Conservation (phyloP, 2,797 vertebrate genomes). For the Enteromius fasciolatus region DNA sequence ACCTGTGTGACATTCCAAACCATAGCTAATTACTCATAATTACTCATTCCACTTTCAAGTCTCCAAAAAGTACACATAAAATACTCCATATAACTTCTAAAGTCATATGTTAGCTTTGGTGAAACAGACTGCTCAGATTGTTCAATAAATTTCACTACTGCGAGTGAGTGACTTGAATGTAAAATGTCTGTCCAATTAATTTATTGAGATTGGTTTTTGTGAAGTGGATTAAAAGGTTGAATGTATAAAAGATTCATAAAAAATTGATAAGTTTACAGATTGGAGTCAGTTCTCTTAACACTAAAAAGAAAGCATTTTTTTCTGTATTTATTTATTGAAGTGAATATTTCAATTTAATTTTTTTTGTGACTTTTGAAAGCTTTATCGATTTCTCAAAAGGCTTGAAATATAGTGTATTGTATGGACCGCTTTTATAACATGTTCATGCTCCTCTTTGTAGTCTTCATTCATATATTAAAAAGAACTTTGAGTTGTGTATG, state of each 20-base stretch:
- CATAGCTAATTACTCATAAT: not conserved
- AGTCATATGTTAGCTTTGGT: not conserved
- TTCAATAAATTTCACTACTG: not conserved
- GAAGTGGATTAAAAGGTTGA: not conserved
- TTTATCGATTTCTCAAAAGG: not conserved
- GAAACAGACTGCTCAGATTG: not conserved
- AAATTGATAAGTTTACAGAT: not conserved
- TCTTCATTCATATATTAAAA: not conserved
- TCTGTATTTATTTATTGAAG: not conserved
- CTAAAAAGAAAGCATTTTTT: not conserved
- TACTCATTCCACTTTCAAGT: not conserved
- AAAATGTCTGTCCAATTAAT: not conserved
- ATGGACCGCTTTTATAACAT: not conserved
- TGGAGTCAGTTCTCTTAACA: not conserved
- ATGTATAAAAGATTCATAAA: not conserved
- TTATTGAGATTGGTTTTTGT: not conserved
- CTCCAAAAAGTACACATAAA: not conserved
- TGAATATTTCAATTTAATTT: not conserved
- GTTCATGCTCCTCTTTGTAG: not conserved
- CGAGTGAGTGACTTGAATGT: conserved; percentile 5
- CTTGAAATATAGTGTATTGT: not conserved
- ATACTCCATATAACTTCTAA: not conserved
- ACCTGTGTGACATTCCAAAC: not conserved
- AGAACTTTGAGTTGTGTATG: not conserved
- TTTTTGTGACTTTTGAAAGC: not conserved